A percentile compares a stretch with the other conserved stretches of the same genome.
phyloP scores from a whole-genome alignment of 2,113 vertebrate species.

The Gopherus flavomarginatus region DNA sequence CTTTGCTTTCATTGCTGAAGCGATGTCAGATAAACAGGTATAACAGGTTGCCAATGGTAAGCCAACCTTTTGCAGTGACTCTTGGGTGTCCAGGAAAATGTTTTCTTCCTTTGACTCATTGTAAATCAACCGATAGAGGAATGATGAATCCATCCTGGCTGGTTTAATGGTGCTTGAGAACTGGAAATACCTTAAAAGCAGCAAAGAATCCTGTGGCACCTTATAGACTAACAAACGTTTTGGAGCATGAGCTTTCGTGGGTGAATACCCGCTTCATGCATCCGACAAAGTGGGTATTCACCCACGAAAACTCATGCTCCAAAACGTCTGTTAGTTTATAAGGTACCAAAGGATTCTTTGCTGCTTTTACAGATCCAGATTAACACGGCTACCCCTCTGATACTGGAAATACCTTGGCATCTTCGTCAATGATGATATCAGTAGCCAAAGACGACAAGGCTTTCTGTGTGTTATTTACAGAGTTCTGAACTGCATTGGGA shows the following conservation, averaged over 20 bases:
- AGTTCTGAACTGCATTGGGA: background rate
- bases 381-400: no score
- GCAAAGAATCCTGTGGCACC: no score
- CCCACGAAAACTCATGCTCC: no score
- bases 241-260: no score
- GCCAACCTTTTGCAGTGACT: background rate
- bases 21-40: background rate
- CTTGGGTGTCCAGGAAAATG: background rate
- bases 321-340: no score
- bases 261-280: no score
- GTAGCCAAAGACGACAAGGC: background rate
- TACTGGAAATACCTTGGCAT: background rate
- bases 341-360: no score
- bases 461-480: background rate
- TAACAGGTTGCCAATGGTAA: background rate
- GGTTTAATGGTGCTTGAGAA: background rate
- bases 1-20: background rate
- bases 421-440: background rate
- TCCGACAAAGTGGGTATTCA: no score
- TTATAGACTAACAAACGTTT: no score
- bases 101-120: background rate
- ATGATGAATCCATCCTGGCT: background rate
- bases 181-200: background rate
- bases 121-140: background rate
- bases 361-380: no score